Evolutionary conservation across 2,113 vertebrate genomes (phyloP).

Genomic region (Beaufortia kweichowensis): DNA sequence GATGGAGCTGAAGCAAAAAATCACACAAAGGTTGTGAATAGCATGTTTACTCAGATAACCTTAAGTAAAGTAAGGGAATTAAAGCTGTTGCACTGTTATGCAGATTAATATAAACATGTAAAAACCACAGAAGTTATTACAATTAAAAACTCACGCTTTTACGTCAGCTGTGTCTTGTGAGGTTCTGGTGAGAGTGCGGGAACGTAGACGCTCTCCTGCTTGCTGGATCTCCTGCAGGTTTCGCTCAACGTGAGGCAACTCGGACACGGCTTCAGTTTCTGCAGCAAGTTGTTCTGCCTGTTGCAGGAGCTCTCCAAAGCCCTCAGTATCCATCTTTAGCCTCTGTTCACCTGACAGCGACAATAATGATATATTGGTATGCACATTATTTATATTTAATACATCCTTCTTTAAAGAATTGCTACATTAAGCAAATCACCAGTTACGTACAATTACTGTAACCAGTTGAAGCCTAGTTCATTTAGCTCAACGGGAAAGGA

Average conservation of each 20-base stretch:
- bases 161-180: constrained; percentile 95
- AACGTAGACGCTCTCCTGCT: constrained; percentile 90
- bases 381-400: background rate
- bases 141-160: constrained; percentile 86
- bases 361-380: background rate
- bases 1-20: constrained; percentile 79
- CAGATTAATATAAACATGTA: background rate
- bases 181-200: constrained; percentile 90
- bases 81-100: too few species aligned
- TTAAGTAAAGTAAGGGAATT: too few species aligned
- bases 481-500: too few species aligned
- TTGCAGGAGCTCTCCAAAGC: constrained; percentile 95
- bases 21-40: background rate
- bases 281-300: constrained; percentile 97
- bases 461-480: too few species aligned
- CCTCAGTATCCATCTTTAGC: constrained; percentile 86
- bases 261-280: constrained; percentile 92
- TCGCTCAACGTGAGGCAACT: constrained; percentile 92
- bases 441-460: too few species aligned
- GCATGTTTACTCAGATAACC: background rate
- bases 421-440: background rate
- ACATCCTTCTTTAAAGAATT: background rate
- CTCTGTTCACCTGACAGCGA: constrained; percentile 21
- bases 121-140: background rate
- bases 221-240: constrained; percentile 98